Percentiles rank a stretch among this genome's conserved stretches.
phyloP scores from a whole-genome alignment of 2,797 vertebrate species.

The Rhinatrema bivittatum region DNA sequence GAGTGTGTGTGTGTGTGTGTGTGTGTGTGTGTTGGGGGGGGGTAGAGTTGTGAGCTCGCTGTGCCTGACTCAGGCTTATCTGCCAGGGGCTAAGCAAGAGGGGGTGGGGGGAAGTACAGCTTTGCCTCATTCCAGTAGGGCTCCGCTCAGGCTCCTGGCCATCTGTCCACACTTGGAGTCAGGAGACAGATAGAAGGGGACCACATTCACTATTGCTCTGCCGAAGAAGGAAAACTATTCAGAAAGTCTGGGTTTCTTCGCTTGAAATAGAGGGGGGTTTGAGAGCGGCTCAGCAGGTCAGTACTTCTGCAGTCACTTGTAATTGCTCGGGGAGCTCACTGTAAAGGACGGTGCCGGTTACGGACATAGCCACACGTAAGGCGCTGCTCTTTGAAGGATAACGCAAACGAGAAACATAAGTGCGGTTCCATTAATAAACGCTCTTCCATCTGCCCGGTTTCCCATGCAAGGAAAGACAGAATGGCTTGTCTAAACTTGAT shows the following conservation, averaged over 20 bases:
- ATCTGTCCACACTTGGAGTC: constrained; percentile 70
- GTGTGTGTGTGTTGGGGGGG: no score
- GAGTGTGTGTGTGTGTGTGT: no score
- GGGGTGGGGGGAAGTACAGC: constrained; percentile 56
- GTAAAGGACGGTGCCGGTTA: no score
- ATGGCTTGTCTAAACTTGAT: no score
- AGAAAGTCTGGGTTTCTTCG: constrained; percentile 34
- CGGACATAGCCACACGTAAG: no score
- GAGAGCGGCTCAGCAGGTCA: constrained; percentile 55
- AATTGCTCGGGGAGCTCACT: not conserved
- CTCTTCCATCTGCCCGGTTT: not conserved
- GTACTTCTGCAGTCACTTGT: constrained; percentile 27
- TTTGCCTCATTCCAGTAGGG: constrained; percentile 60
- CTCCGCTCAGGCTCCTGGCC: constrained; percentile 71
- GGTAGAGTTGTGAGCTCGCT: constrained; percentile 61
- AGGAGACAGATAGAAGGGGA: constrained; percentile 63
- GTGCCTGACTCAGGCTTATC: constrained; percentile 73
- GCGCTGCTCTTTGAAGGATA: no score
- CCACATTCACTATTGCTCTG: constrained; percentile 22
- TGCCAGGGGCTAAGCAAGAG: constrained; percentile 65
- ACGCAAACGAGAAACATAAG: no score
- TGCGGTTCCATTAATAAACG: no score
- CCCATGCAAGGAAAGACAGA: not conserved
- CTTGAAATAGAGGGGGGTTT: constrained; percentile 23
- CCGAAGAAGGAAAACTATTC: constrained; percentile 14